Evolutionary conservation across 2,797 vertebrate species (phyloP).

Genomic region (Acrocephalus scirpaceus): DNA sequence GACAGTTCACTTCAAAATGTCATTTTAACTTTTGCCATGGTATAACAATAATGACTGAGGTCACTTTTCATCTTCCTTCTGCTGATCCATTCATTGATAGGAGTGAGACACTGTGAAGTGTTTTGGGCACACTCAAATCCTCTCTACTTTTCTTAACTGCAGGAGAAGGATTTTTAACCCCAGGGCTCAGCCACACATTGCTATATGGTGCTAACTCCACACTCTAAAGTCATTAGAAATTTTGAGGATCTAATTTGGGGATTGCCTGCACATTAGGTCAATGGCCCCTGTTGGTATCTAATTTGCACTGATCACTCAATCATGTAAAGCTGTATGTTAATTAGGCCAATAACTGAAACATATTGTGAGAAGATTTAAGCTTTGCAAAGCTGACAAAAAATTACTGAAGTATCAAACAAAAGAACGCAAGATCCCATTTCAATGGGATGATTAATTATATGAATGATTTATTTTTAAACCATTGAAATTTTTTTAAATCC

Average conservation of each 20-base stretch:
- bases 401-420: conserved; percentile 6
- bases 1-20: not conserved
- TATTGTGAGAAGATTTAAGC: not conserved
- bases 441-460: not conserved
- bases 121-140: not conserved
- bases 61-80: not conserved
- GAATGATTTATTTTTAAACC: not conserved
- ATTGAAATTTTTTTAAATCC: not conserved
- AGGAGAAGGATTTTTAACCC: not conserved
- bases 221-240: not conserved
- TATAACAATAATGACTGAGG: not conserved
- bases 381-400: conserved; percentile 2
- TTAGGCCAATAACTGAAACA: not conserved
- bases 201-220: not conserved
- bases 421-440: not conserved
- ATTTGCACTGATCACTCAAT: conserved; percentile 9
- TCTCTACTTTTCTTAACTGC: not conserved
- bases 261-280: not conserved
- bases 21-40: not conserved
- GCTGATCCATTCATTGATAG: not conserved
- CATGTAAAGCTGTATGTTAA: conserved; percentile 21
- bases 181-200: not conserved
- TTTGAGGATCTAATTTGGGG: not conserved
- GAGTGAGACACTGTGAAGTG: not conserved
- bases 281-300: not conserved